phyloP scores from a whole-genome alignment of 2,888 invertebrate genomes.

The Tethea ocularis region DNA sequence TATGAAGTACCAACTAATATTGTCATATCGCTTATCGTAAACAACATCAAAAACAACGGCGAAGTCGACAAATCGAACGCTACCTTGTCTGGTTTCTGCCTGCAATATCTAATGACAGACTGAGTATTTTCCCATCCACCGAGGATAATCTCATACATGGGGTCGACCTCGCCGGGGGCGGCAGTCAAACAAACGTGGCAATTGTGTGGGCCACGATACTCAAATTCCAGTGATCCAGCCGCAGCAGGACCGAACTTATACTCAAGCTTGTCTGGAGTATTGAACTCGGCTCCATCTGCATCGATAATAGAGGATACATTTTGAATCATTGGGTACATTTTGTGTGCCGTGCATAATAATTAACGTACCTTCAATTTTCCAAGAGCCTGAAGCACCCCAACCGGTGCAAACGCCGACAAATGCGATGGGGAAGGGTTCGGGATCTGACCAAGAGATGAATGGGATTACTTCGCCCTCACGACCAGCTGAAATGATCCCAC shows the following conservation, averaged over 20 bases:
- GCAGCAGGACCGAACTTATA: conserved; percentile 84
- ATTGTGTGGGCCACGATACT: conserved; percentile 85
- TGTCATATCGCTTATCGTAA: conserved; percentile 27
- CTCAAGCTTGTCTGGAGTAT: conserved; percentile 83
- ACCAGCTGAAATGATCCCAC: conserved; percentile 87
- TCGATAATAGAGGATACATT: conserved; percentile 59
- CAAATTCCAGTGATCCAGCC: conserved; percentile 80
- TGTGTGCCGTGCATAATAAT: conserved; percentile 28
- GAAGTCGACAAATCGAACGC: conserved; percentile 42
- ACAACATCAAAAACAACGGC: conserved; percentile 32
- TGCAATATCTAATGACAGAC: conserved; percentile 86
- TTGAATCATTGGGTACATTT: conserved; percentile 78
- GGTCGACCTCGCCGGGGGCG: conserved; percentile 81
- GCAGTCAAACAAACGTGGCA: conserved; percentile 85
- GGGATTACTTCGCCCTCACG: conserved; percentile 88
- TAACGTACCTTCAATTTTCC: conserved; percentile 90
- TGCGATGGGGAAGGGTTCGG: conserved; percentile 87
- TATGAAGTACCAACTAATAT: conserved; percentile 57
- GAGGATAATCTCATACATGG: conserved; percentile 87
- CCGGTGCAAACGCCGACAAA: conserved; percentile 93
- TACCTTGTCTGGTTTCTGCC: conserved; percentile 86
- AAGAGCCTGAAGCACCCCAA: conserved; percentile 92
- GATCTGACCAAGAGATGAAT: conserved; percentile 89
- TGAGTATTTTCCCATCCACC: conserved; percentile 88
- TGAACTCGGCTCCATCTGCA: conserved; percentile 81